These are phyloP conservation scores for Diabrotica balteata DNA, from an alignment of 2,888 invertebrate species.

Conservation along the genomic window DNA sequence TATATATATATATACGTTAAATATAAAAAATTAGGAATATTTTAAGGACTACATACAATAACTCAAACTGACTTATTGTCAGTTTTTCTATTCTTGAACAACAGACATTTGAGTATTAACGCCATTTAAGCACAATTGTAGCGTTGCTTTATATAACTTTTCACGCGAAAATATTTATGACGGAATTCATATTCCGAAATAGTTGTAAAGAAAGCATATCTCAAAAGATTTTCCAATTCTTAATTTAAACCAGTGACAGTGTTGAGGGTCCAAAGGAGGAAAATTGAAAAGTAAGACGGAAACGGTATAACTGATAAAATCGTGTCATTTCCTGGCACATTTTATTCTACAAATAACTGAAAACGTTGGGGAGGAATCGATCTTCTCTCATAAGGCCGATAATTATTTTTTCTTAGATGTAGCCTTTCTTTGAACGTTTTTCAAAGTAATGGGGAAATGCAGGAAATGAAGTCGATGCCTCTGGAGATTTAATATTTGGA, in stretches of 20 bases:
- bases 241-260: conserved; percentile 18
- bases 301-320: conserved; percentile 47
- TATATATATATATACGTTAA: too few relatives aligned
- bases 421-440: conserved; percentile 25
- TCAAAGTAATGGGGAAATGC: conserved; percentile 20
- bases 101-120: too few relatives aligned
- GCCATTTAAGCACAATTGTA: too few relatives aligned
- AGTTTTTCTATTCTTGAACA: too few relatives aligned
- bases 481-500: conserved; percentile 17
- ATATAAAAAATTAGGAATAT: too few relatives aligned
- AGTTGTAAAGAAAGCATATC: conserved; percentile 3
- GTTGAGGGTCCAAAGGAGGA: conserved; percentile 27
- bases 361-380: conserved; percentile 23
- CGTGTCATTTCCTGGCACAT: conserved; percentile 51
- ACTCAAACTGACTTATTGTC: too few relatives aligned
- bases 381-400: conserved; percentile 26
- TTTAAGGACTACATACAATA: too few relatives aligned
- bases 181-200: background rate
- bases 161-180: too few relatives aligned
- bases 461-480: conserved; percentile 36
- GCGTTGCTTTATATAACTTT: too few relatives aligned
- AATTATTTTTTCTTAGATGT: conserved; percentile 37
- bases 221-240: conserved; percentile 18
- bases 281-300: conserved; percentile 50
- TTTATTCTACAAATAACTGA: conserved; percentile 43